Evolutionary conservation across 2,888 invertebrate species (phyloP), one percentile per base, ranked within the genome.

Genomic region (Galerucella nymphaeae): DNA sequence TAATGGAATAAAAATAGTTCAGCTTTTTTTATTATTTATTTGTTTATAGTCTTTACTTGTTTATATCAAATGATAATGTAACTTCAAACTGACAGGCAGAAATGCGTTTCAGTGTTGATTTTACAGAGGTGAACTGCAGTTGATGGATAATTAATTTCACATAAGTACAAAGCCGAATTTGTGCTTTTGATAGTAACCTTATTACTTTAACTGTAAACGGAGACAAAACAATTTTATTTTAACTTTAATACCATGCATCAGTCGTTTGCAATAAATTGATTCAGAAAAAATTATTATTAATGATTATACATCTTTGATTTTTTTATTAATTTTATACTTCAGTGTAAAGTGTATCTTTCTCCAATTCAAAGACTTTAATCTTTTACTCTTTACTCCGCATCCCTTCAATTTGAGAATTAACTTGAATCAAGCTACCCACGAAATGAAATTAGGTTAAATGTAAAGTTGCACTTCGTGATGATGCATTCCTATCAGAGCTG

Each of bases 371-470:
- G 66, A 50, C 63, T 70, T 67, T 73, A 73, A 66, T 73, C 61
- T 59, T 20, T 48, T 66, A 50, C 63, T 71, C 67, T 61, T 62
- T 55, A 63, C 53, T 70, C 69, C 57, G 66, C 59, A 53, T 63
- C 63, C 70, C 70, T 70, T 67, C 70, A 73, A 73, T 70, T 73
- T 53, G 64, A 64, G 57, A 71, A 73, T 73, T 70, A 73, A 67
- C 73, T 63, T 70, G 42, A 70, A 70, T 67, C 58, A 67, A 67
- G 70, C 71, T 70, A 67, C 66, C 70, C 66, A 69, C 61, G 70
- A 41, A 70, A 73, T 23, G 45, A 65, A 65, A 72, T 72, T 72
- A 50, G 70, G 66, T 58, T 58, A 57, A 61, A 67, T 64, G 73
- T 67, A 70, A 73, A 73, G 70, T 70, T 70, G 73, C 62, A 66